Conservation (phyloP, 2,888 invertebrate genomes). For the Dexiosoma caninum region DNA sequence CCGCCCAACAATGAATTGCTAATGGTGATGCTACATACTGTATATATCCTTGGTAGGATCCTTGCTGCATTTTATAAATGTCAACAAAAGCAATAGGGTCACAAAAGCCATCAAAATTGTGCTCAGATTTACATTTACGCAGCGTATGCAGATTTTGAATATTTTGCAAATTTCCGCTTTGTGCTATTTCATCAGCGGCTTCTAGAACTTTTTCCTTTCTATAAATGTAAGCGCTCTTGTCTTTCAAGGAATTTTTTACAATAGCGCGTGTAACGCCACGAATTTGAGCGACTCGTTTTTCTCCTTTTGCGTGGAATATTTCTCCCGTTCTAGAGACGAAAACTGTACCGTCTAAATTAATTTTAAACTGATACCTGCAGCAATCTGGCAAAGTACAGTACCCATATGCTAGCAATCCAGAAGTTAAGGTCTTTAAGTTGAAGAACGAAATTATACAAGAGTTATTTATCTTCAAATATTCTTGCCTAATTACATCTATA, state of each 20-base stretch:
- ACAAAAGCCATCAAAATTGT: background rate
- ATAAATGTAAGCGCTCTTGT: background rate
- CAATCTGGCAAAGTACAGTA: background rate
- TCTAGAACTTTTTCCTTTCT: too few species aligned
- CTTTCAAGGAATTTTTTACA: background rate
- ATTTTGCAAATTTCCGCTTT: constrained; percentile 23
- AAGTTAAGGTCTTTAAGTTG: background rate
- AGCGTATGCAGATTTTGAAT: constrained; percentile 5
- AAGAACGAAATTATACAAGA: background rate
- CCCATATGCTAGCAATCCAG: background rate
- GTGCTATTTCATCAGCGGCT: constrained; percentile 25
- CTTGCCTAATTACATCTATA: background rate
- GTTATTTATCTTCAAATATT: constrained; percentile 4
- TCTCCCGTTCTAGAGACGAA: too few species aligned
- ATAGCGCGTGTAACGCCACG: background rate
- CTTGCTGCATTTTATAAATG: background rate
- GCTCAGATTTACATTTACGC: constrained; percentile 7
- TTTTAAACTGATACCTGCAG: background rate
- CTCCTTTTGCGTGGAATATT: background rate
- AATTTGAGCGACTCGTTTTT: background rate
- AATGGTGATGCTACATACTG: background rate
- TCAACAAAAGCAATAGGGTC: background rate
- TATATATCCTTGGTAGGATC: background rate
- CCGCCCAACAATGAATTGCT: background rate
- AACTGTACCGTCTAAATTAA: background rate